Evolutionary conservation across 64 coral and sea anemone species (phyloP).

Genomic region (Anthopleura sola): DNA sequence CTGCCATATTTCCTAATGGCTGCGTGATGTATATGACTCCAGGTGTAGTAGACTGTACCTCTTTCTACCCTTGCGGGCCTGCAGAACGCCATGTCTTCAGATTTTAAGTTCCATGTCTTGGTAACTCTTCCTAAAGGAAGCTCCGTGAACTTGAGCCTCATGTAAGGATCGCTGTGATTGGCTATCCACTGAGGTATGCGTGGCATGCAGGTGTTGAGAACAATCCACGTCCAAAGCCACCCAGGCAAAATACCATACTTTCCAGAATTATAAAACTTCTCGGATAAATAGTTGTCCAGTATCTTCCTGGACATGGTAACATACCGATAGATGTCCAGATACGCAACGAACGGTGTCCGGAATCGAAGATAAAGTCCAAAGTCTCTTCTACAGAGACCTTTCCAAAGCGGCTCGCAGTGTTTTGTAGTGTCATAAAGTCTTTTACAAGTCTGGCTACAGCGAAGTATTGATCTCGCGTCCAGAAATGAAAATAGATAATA

Average conservation of each 20-base stretch:
- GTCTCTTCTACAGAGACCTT: constrained; percentile 60
- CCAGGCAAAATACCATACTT: constrained; percentile 79
- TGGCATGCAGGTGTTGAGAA: constrained; percentile 71
- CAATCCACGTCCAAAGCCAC: constrained; percentile 90
- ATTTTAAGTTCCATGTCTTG: constrained; percentile 70
- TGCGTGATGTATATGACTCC: constrained; percentile 68
- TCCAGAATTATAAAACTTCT: constrained; percentile 79
- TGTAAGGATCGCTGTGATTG: constrained; percentile 62
- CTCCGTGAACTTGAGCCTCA: constrained; percentile 72
- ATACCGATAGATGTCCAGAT: constrained; percentile 68
- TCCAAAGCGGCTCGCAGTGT: constrained; percentile 65
- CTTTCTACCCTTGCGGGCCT: constrained; percentile 50
- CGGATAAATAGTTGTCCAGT: constrained; percentile 68
- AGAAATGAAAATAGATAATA: constrained; percentile 44
- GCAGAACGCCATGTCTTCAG: constrained; percentile 44
- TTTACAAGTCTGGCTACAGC: constrained; percentile 52
- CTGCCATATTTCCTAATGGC: constrained; percentile 67
- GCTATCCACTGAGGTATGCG: constrained; percentile 71
- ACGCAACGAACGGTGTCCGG: constrained; percentile 48
- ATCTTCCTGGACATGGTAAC: constrained; percentile 69
- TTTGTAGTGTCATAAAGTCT: constrained; percentile 46
- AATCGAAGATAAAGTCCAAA: constrained; percentile 57
- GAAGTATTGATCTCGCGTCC: constrained; percentile 52
- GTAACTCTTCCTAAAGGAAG: constrained; percentile 65
- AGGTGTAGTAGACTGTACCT: constrained; percentile 80